Conservation (phyloP, 1,140 invertebrate species). For the Lethrus apterus region DNA sequence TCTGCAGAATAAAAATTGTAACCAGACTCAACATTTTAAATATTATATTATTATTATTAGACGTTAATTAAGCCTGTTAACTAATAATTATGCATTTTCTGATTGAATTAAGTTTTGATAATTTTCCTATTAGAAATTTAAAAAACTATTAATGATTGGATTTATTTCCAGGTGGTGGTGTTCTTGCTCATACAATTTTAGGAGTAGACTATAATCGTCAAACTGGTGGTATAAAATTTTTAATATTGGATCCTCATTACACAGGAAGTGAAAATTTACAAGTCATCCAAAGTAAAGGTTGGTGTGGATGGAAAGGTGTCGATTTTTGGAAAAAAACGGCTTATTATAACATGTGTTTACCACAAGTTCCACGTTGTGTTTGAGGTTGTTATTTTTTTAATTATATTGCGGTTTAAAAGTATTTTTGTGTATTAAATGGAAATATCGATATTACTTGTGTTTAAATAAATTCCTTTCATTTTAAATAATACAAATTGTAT, state of each 20-base stretch:
- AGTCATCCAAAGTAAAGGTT: slow-evolving; percentile 71
- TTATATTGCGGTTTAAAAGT: slow-evolving; percentile 4
- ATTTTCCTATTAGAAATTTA: not conserved
- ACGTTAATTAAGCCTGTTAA: no score
- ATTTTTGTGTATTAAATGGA: not conserved
- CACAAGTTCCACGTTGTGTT: slow-evolving; percentile 57
- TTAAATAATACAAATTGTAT: no score
- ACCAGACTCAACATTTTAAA: not conserved
- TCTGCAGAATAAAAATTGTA: no score
- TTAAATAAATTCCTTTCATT: not conserved
- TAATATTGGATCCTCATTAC: slow-evolving; percentile 98
- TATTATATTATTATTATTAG: slow-evolving; percentile 1
- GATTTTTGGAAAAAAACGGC: slow-evolving; percentile 89
- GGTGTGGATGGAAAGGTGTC: slow-evolving; percentile 88
- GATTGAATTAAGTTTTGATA: no score
- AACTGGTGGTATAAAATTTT: slow-evolving; percentile 72
- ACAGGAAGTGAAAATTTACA: slow-evolving; percentile 72
- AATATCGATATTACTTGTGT: not conserved
- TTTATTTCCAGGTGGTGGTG: slow-evolving; percentile 74
- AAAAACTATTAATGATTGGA: no score
- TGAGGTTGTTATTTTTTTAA: slow-evolving; percentile 30
- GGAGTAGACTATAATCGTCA: slow-evolving; percentile 82
- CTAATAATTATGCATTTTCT: no score
- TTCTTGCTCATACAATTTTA: slow-evolving; percentile 95
- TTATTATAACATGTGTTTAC: slow-evolving; percentile 94